A percentile compares a stretch with the other conserved stretches of the same genome.
These are phyloP conservation scores for Synergus gifuensis DNA, from an alignment of 2,888 invertebrate genomes.

Conservation along the genomic window DNA sequence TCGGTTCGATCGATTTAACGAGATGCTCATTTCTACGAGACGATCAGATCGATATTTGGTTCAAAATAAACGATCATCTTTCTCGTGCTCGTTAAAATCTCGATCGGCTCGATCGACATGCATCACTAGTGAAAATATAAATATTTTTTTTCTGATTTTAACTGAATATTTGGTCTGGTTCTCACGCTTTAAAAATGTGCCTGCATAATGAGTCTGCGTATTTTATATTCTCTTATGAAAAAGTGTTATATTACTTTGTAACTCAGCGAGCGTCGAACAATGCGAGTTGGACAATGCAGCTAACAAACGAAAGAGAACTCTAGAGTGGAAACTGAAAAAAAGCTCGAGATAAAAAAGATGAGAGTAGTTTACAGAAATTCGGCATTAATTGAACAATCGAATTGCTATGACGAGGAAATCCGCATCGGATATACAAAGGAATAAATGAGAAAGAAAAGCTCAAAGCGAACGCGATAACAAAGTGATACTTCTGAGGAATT, in stretches of 20 bases:
- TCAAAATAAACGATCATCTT: too few relatives aligned
- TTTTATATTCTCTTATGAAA: conserved; percentile 16
- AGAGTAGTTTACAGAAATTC: conserved; percentile 19
- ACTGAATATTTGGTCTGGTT: not conserved
- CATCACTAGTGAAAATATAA: too few relatives aligned
- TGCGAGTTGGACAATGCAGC: not conserved
- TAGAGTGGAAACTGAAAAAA: conserved; percentile 19
- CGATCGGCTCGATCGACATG: too few relatives aligned
- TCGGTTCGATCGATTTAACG: too few relatives aligned
- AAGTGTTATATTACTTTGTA: conserved; percentile 13
- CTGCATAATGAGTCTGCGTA: not conserved
- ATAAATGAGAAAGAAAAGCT: not conserved
- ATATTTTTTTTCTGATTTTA: not conserved
- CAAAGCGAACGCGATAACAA: not conserved
- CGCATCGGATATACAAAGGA: not conserved
- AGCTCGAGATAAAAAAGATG: not conserved
- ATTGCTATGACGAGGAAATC: conserved; percentile 5
- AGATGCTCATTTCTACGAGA: too few relatives aligned
- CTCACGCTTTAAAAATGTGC: not conserved
- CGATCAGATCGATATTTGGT: too few relatives aligned
- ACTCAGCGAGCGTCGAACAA: not conserved
- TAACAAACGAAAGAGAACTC: conserved; percentile 1
- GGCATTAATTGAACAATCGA: not conserved
- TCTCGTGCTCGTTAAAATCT: too few relatives aligned
- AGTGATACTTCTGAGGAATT: not conserved